These are phyloP conservation scores for Rambutsinella grinnellia DNA, from an alignment of 2,888 invertebrate species.

Conservation along the genomic window DNA sequence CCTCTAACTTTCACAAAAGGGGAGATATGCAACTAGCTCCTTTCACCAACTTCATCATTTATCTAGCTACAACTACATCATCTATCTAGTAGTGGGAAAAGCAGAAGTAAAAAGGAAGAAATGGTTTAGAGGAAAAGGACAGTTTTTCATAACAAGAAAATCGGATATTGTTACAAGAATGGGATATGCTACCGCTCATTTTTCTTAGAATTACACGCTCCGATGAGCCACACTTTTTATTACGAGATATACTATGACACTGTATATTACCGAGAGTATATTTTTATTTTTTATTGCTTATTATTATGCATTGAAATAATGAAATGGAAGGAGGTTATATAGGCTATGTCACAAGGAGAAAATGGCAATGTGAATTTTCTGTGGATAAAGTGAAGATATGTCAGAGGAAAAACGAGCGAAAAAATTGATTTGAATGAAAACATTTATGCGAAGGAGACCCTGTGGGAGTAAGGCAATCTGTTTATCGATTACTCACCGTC, in stretches of 20 bases:
- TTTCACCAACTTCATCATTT: conserved; percentile 1
- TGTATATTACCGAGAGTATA: too few species aligned
- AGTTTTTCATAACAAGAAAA: conserved; percentile 15
- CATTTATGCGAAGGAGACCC: not conserved
- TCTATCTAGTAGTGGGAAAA: conserved; percentile 30
- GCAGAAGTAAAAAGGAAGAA: conserved; percentile 13
- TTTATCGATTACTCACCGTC: not conserved
- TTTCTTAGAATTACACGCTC: conserved; percentile 34
- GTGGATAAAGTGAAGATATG: too few species aligned
- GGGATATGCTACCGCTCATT: conserved; percentile 10
- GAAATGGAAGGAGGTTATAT: too few species aligned
- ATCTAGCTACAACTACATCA: conserved; percentile 22
- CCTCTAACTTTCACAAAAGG: not conserved
- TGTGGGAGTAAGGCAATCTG: not conserved
- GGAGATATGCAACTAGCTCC: conserved; percentile 1
- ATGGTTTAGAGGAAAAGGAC: conserved; percentile 25
- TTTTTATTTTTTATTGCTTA: too few species aligned
- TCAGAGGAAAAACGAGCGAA: not conserved
- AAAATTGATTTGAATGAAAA: not conserved
- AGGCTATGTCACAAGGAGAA: too few species aligned
- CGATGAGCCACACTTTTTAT: not conserved
- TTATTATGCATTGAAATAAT: too few species aligned
- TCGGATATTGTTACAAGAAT: not conserved
- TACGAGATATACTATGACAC: not conserved
- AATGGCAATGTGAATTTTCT: too few species aligned